These are phyloP conservation scores for Dorcus parallelipipedus DNA, from an alignment of 2,888 invertebrate genomes.

Conservation along the genomic window DNA sequence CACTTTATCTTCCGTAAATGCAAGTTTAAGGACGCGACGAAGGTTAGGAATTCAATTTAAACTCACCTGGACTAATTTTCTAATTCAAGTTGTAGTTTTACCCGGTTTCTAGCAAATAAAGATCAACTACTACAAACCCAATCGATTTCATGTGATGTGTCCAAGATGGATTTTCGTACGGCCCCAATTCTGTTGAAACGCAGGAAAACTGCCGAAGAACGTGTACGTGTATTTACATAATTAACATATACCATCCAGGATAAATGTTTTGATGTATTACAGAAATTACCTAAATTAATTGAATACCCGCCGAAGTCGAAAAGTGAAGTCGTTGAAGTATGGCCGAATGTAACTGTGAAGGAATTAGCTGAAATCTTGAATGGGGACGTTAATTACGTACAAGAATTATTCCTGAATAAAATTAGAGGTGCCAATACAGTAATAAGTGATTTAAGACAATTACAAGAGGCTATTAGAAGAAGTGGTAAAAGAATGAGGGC, in stretches of 20 bases:
- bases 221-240: slow-evolving; percentile 46
- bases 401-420: slow-evolving; percentile 41
- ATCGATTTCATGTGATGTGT: too few species aligned
- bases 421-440: slow-evolving; percentile 31
- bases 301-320: slow-evolving; percentile 61
- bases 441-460: slow-evolving; percentile 39
- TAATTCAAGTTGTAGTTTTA: too few species aligned
- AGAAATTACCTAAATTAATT: slow-evolving; percentile 56
- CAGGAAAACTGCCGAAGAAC: slow-evolving; percentile 61
- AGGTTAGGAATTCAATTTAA: too few species aligned
- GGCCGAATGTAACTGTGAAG: slow-evolving; percentile 76
- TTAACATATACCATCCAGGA: background rate
- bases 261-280: slow-evolving; percentile 26
- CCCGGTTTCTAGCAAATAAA: too few species aligned
- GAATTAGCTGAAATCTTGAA: slow-evolving; percentile 67
- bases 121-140: too few species aligned
- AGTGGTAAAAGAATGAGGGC: slow-evolving; percentile 44
- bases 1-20: too few species aligned
- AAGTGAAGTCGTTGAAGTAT: slow-evolving; percentile 61
- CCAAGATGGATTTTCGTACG: slow-evolving; percentile 35
- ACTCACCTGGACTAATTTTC: too few species aligned
- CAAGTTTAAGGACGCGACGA: too few species aligned
- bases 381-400: slow-evolving; percentile 59
- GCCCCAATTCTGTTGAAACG: slow-evolving; percentile 53
- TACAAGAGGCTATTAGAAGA: slow-evolving; percentile 41